Evolutionary conservation across 2,113 vertebrate species (phyloP).

Genomic region (Castor canadensis): DNA sequence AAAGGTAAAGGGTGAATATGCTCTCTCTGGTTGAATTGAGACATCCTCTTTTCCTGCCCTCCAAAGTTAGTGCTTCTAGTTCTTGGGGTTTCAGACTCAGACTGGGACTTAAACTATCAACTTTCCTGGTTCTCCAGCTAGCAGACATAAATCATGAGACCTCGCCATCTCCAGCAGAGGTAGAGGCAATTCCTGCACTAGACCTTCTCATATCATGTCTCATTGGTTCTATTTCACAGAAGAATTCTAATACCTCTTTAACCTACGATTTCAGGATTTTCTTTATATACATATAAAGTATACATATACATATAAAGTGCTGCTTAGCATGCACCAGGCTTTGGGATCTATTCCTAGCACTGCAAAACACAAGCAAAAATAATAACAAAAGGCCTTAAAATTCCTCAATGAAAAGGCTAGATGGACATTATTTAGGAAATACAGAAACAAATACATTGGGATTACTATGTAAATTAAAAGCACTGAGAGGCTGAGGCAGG

Average conservation of each 20-base stretch:
- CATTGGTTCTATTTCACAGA: background rate
- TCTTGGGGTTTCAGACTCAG: background rate
- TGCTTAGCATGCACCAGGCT: background rate
- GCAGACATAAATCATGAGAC: background rate
- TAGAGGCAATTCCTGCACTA: background rate
- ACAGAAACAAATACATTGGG: background rate
- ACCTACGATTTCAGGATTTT: background rate
- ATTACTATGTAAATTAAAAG: background rate
- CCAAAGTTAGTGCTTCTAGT: background rate
- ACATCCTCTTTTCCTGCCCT: background rate
- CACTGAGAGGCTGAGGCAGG: too few relatives aligned
- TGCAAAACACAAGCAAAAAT: background rate
- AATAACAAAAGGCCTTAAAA: background rate
- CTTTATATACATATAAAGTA: background rate
- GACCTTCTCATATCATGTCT: background rate
- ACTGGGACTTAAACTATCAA: background rate
- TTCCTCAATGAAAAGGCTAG: background rate
- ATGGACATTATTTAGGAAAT: background rate
- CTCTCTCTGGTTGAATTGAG: background rate
- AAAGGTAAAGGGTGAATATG: background rate
- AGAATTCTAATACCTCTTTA: background rate
- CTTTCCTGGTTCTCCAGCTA: background rate
- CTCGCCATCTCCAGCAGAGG: background rate
- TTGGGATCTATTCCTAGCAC: background rate
- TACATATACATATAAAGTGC: background rate